Evolutionary conservation across 2,888 invertebrate genomes (phyloP), one percentile per base, ranked within the genome.

Genomic region (Aleiodes leptofemur): DNA sequence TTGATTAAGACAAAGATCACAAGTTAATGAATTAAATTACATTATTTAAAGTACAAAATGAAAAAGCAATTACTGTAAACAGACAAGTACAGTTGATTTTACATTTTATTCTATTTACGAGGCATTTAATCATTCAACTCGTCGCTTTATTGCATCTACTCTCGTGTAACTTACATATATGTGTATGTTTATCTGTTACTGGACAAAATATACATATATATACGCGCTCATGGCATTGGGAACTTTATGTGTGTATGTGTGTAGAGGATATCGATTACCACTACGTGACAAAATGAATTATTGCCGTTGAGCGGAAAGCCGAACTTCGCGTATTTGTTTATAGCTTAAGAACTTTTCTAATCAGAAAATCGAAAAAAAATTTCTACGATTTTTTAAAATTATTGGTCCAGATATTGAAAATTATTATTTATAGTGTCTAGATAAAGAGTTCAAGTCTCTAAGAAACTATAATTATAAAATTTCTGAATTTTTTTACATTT

Each of bases 201-300:
- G 43, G 43, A 43, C 9, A 9, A 8, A 7, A 43, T 43, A 9
- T 43, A 11, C 3, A 23, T 2, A 23, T 23, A 23, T 23, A 23
- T 23, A 23, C 23, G 38, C 3, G 38, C 38, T 38, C 38, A 7
- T 38, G 38, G 38, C 38, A 38, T 38, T 38, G 38, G 38, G 1
- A 2, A 7, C n/a, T n/a, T 5, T 38, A 3, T 4, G 57, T 16
- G 7, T 57, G 29, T 57, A 9, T 29, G 57, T 31, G n/a, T 56
- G 23, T 2, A 23, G 23, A 23, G n/a, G 16, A 14, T 34, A 34
- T 59, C 59, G 59, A 59, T 59, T 59, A 59, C 59, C 38, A 59
- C 59, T 59, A 34, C 31, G 34, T 34, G 59, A 59, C 31, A 14
- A 59, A 59, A 59, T 59, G 59, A 59, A 59, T 59, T 59, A 59